phyloP scores from a whole-genome alignment of 2,888 invertebrate species.

The Drosophila anomalipes region DNA sequence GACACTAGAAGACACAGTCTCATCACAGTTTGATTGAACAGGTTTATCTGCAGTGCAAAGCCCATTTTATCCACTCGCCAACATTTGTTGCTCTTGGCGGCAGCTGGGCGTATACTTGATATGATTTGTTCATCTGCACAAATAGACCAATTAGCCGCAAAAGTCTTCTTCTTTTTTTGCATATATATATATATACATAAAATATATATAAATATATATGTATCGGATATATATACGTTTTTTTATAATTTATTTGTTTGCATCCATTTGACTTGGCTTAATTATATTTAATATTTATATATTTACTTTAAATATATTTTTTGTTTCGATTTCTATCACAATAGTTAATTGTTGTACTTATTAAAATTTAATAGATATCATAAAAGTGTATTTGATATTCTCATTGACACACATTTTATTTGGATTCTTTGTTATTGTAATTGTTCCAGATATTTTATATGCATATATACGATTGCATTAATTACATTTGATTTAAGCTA shows the following conservation, averaged over 20 bases:
- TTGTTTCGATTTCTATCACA: not conserved
- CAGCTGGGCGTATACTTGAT: slow-evolving; percentile 43
- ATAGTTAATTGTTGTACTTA: not conserved
- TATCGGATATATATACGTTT: not conserved
- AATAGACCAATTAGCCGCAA: not conserved
- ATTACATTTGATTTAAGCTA: not conserved
- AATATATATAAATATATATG: not conserved
- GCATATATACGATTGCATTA: not conserved
- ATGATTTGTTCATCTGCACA: not conserved
- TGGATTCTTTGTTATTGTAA: not conserved
- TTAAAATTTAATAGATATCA: not conserved
- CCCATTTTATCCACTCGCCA: slow-evolving; percentile 19
- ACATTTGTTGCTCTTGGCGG: not conserved
- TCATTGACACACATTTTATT: not conserved
- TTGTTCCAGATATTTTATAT: not conserved
- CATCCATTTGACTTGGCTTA: not conserved
- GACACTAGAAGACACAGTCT: not conserved
- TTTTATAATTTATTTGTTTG: not conserved
- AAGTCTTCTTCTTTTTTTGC: not conserved
- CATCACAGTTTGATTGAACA: slow-evolving; percentile 30
- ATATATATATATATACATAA: not conserved
- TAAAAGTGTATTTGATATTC: not conserved
- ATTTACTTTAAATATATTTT: not conserved
- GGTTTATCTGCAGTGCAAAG: slow-evolving; percentile 16
- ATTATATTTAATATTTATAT: not conserved